phyloP scores from a whole-genome alignment of 2,888 invertebrate genomes.

The Microctonus aethiopoides region DNA sequence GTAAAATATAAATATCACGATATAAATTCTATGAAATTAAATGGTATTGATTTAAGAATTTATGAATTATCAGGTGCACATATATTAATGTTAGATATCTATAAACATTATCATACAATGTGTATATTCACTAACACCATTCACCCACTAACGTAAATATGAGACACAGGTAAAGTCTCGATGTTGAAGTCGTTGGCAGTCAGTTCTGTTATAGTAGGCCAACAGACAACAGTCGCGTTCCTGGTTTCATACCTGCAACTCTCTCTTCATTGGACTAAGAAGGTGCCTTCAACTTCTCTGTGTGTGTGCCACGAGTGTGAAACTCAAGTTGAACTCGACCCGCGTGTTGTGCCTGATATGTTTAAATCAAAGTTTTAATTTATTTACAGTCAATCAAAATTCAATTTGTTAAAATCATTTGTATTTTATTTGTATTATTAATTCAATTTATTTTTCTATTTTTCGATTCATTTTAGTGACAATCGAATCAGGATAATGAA shows the following conservation, averaged over 20 bases:
- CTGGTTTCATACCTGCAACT: slow-evolving; percentile 58
- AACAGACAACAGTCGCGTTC: slow-evolving; percentile 62
- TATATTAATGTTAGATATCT: not conserved
- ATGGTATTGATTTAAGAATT: not conserved
- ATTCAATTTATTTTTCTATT: not conserved
- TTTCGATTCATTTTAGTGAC: too few relatives aligned
- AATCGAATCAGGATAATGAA: not conserved
- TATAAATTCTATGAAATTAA: not conserved
- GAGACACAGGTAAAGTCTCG: slow-evolving; percentile 57
- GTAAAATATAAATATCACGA: not conserved
- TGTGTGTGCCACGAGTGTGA: slow-evolving; percentile 11
- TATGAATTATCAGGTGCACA: not conserved
- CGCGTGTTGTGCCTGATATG: not conserved
- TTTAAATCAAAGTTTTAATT: slow-evolving; percentile 12
- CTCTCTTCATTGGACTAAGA: slow-evolving; percentile 58
- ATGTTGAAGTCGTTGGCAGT: slow-evolving; percentile 59
- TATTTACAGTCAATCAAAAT: not conserved
- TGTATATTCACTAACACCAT: slow-evolving; percentile 20
- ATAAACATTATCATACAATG: not conserved
- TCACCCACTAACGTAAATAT: slow-evolving; percentile 16
- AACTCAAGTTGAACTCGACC: slow-evolving; percentile 9
- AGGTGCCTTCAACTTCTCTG: slow-evolving; percentile 11
- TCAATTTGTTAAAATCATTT: not conserved
- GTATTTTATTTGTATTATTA: not conserved
- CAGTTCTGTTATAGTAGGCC: slow-evolving; percentile 68